Evolutionary conservation across 2,888 invertebrate species (phyloP), one percentile per base, ranked within the genome.

Genomic region (Buathra laborator): DNA sequence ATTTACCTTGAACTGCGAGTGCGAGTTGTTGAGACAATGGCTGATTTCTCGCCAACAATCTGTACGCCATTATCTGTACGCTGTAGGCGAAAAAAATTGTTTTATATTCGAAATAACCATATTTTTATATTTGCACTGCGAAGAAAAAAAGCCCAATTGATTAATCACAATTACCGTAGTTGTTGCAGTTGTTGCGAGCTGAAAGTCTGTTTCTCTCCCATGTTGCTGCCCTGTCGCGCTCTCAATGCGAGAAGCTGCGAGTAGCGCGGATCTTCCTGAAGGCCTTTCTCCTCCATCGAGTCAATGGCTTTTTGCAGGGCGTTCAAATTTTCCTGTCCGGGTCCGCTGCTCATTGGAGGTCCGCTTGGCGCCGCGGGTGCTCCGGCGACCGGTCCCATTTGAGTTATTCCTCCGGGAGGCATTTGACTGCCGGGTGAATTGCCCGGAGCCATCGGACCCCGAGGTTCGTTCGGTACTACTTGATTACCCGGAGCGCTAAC

Each of bases 21-120:
- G 95, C 94, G 64, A 97, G 94, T 93, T 97, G 97, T 90, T 97
- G 97, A 3, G 98, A 96, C 48, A 99, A 94, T 0, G 98, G 97
- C 93, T 99, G 98, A 94, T 98, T 99, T 87, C 99, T 96, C n/a
- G 99, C 98, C 85, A 99, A 94, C 91, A 97, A 95, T 81, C 99
- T 96, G 93, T 99, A 99, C 0, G 99, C 99, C 95, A 98, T 97
- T 90, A 99, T 99, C 94, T 99, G 99, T 7, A 98, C 97, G 87
- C 96, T 96, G 90, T 29, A 89, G 92, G 86, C 75, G 32, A 80
- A 71, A 75, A 24, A 51, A 76, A 64, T 62, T 24, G 14, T 29
- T 14, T 62, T 7, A 62, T 5, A 32, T 56, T 6, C 10, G 10
- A 4, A 56, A 37, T 24, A 24, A 56, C 19, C 4, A 19, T 19